A percentile compares a stretch with the other conserved stretches of the same genome.
Conservation (phyloP, 2,888 invertebrate genomes). For the Caenorhabditis macrosperma region DNA sequence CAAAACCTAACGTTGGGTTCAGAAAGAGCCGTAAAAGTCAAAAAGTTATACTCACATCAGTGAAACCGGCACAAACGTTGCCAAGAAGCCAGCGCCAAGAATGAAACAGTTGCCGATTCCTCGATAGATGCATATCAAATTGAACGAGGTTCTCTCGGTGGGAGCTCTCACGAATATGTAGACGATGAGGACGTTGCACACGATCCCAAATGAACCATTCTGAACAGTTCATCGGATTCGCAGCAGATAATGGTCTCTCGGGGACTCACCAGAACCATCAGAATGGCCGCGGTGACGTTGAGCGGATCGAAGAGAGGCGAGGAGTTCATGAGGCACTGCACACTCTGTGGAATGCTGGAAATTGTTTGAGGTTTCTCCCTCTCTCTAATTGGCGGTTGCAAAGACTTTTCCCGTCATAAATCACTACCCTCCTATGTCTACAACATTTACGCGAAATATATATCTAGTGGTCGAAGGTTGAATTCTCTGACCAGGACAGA, state of each 20-base stretch:
- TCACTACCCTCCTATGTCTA: too few relatives aligned
- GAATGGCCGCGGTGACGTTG: background rate
- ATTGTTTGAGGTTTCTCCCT: too few relatives aligned
- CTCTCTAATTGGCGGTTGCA: too few relatives aligned
- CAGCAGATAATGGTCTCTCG: background rate
- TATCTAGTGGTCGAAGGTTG: too few relatives aligned
- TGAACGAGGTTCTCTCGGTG: slow-evolving; percentile 3
- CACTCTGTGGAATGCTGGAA: too few relatives aligned
- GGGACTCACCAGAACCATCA: background rate
- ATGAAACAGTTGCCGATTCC: background rate
- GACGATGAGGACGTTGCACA: background rate
- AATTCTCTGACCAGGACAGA: too few relatives aligned
- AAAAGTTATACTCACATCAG: slow-evolving; percentile 37
- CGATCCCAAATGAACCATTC: background rate
- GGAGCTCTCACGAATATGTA: background rate
- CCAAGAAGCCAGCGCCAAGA: background rate
- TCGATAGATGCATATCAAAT: slow-evolving; percentile 8
- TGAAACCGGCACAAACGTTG: slow-evolving; percentile 5
- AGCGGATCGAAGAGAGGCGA: background rate
- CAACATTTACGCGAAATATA: too few relatives aligned
- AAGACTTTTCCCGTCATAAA: too few relatives aligned
- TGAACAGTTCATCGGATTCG: background rate
- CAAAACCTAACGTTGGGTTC: too few relatives aligned
- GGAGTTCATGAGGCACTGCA: too few relatives aligned
- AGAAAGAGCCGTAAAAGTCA: too few relatives aligned